Evolutionary conservation across 1,140 invertebrate species (phyloP).

Genomic region (Temnothorax longispinosus): DNA sequence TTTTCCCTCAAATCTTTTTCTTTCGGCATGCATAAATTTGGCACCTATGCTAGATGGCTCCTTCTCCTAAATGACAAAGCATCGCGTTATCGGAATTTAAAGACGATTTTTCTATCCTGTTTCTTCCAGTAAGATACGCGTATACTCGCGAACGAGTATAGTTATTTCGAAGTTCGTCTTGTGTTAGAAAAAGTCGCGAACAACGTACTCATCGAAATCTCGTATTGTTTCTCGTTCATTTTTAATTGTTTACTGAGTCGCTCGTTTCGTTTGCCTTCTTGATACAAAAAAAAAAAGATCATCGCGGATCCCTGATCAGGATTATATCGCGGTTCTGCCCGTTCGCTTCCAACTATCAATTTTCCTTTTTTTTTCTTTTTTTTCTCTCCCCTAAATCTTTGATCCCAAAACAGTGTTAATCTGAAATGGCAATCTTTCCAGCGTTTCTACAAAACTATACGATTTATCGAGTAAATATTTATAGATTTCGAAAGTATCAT

Average conservation of each 20-base stretch:
- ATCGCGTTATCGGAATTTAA: slow-evolving; percentile 31
- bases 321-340: background rate
- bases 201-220: background rate
- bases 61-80: background rate
- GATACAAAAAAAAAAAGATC: slow-evolving; percentile 21
- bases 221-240: background rate
- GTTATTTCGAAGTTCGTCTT: background rate
- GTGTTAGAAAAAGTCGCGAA: slow-evolving; percentile 4
- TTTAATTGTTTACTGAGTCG: background rate
- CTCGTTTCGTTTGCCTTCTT: background rate
- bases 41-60: slow-evolving; percentile 14
- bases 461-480: slow-evolving; percentile 84
- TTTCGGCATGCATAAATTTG: slow-evolving; percentile 32
- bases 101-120: background rate
- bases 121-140: background rate
- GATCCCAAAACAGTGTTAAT: slow-evolving; percentile 66
- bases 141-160: background rate
- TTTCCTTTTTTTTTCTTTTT: slow-evolving; percentile 35
- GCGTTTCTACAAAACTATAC: slow-evolving; percentile 85
- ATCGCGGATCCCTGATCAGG: background rate
- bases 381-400: slow-evolving; percentile 55
- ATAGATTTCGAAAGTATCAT: slow-evolving; percentile 83
- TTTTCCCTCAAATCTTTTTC: slow-evolving; percentile 1
- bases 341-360: slow-evolving; percentile 1
- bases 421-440: slow-evolving; percentile 74